These are phyloP conservation scores for Nothura maculosa DNA, from an alignment of 2,797 vertebrate species.

Conservation along the genomic window DNA sequence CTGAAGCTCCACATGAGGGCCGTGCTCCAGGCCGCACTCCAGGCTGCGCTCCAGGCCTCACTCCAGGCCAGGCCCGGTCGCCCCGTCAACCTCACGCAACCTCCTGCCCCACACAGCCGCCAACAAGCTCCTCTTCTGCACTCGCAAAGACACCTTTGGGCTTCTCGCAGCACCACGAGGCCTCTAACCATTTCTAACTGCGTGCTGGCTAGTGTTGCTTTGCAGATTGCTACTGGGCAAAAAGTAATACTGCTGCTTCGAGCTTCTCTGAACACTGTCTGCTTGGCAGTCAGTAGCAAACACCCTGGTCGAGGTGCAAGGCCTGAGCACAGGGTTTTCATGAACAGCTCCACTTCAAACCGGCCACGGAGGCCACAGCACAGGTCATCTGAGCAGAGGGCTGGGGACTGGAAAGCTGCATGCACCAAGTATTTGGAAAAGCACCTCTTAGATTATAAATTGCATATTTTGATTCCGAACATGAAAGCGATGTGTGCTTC, in stretches of 20 bases:
- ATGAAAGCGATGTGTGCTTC: constrained; percentile 72
- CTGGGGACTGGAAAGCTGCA: constrained; percentile 58
- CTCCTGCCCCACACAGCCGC: background rate
- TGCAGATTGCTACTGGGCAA: constrained; percentile 33
- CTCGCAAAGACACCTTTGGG: background rate
- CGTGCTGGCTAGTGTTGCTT: constrained; percentile 72
- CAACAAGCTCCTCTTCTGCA: background rate
- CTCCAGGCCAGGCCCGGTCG: too few species aligned
- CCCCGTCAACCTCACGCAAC: background rate
- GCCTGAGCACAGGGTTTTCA: background rate
- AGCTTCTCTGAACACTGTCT: constrained; percentile 27
- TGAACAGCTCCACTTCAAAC: constrained; percentile 27
- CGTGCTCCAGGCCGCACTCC: too few species aligned
- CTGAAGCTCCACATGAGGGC: too few species aligned
- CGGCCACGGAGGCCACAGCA: background rate
- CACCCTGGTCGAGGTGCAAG: background rate
- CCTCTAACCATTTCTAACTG: constrained; percentile 50
- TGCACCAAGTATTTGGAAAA: constrained; percentile 77
- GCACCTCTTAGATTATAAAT: constrained; percentile 74
- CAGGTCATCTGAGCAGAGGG: background rate
- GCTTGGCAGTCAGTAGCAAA: background rate
- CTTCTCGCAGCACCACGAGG: constrained; percentile 13
- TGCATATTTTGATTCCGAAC: constrained; percentile 82
- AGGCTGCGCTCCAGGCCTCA: too few species aligned
- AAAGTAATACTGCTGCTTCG: constrained; percentile 47